These are phyloP conservation scores for Hycleus phaleratus DNA, from an alignment of 1,140 invertebrate species.

Conservation along the genomic window DNA sequence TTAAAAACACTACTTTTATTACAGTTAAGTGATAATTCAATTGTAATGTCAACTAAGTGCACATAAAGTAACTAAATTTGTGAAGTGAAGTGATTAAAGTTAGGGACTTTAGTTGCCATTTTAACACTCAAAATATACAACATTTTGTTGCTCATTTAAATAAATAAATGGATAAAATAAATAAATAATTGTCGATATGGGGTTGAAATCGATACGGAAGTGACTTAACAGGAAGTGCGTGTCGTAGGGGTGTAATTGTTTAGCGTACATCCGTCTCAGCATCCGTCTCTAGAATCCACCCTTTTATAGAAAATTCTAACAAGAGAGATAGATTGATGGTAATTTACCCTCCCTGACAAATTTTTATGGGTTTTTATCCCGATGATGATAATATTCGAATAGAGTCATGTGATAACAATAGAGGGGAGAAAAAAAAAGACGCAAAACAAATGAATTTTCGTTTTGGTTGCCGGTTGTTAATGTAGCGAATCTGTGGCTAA, in stretches of 20 bases:
- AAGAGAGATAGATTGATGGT: too few species aligned
- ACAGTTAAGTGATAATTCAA: too few species aligned
- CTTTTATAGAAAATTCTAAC: too few species aligned
- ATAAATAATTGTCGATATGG: not conserved
- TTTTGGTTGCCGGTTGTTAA: conserved; percentile 33
- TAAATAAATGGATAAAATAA: not conserved
- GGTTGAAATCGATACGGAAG: conserved; percentile 22
- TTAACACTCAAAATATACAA: not conserved
- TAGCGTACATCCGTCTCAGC: conserved; percentile 18
- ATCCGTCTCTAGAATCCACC: not conserved
- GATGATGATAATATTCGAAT: conserved; percentile 26
- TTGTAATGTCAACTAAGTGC: too few species aligned
- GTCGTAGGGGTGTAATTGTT: conserved; percentile 35
- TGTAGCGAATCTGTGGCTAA: conserved; percentile 38
- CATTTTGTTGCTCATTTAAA: not conserved
- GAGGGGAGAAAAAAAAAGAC: too few species aligned
- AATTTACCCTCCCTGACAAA: conserved; percentile 31
- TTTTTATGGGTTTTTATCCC: conserved; percentile 34
- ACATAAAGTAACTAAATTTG: too few species aligned
- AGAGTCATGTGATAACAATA: conserved; percentile 1
- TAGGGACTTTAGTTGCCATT: too few species aligned
- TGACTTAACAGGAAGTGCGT: conserved; percentile 29
- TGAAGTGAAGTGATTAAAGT: too few species aligned
- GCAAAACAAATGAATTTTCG: conserved; percentile 11
- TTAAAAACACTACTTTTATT: too few species aligned